Conservation (phyloP, 2,888 invertebrate species). For the Zygogramma bicolorata region DNA sequence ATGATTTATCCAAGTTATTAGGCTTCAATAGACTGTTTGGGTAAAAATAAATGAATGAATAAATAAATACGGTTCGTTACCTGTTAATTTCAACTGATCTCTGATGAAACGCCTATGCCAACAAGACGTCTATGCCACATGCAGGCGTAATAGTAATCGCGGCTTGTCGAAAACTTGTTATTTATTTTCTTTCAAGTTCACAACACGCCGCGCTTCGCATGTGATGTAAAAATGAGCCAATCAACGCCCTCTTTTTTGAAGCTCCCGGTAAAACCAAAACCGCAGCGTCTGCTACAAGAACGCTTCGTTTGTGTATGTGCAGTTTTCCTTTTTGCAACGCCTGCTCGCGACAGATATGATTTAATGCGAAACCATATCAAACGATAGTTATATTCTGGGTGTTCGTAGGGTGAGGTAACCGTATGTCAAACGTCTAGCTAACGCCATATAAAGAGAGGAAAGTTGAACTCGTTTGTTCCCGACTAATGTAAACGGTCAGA, state of each 20-base stretch:
- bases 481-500: no score
- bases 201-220: conserved; percentile 56
- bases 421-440: neutral
- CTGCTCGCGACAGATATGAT: conserved; percentile 55
- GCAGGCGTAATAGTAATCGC: conserved; percentile 60
- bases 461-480: no score
- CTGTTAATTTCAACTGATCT: conserved; percentile 37
- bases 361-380: conserved; percentile 50
- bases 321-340: conserved; percentile 48
- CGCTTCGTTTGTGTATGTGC: conserved; percentile 43
- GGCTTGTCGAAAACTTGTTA: conserved; percentile 64
- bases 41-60: no score
- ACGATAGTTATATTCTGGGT: neutral
- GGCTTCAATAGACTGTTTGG: no score
- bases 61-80: no score
- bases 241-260: conserved; percentile 61
- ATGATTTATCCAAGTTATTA: no score
- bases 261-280: conserved; percentile 56
- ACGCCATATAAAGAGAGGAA: neutral
- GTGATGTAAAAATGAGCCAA: conserved; percentile 62
- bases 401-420: neutral
- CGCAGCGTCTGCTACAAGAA: conserved; percentile 46
- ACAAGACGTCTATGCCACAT: conserved; percentile 52
- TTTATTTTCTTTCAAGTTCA: conserved; percentile 62
- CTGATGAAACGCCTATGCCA: neutral